A percentile compares a stretch with the other conserved stretches of the same genome.
phyloP scores from a whole-genome alignment of 2,113 vertebrate genomes.

The Lepus europaeus region DNA sequence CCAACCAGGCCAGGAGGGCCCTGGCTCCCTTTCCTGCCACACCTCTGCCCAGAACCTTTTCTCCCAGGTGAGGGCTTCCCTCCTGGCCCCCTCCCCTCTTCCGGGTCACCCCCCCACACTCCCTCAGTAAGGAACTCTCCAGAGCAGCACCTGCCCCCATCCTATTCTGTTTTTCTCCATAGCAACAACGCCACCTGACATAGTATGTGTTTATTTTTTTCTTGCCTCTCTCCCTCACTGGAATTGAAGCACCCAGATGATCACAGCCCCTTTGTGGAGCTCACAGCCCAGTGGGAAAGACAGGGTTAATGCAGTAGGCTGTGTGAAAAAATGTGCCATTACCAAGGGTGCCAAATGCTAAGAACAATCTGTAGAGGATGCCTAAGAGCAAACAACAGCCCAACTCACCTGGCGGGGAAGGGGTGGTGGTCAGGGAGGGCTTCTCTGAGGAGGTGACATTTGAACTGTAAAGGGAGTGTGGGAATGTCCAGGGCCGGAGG shows the following conservation, averaged over 20 bases:
- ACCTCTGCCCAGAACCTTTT: not conserved
- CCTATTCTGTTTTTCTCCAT: constrained; percentile 47
- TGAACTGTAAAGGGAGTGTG: not conserved
- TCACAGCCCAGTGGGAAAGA: not conserved
- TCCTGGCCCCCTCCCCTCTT: not conserved
- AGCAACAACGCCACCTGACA: constrained; percentile 54
- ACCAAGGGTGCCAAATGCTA: not conserved
- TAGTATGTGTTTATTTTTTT: constrained; percentile 20
- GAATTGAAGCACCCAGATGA: not conserved
- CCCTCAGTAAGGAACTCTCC: not conserved
- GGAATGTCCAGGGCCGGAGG: not conserved
- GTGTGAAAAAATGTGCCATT: not conserved
- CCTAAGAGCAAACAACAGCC: not conserved
- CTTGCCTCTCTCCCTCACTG: constrained; percentile 51
- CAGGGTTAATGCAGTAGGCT: not conserved
- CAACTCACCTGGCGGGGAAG: not conserved
- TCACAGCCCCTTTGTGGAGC: not conserved
- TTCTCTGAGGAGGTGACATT: constrained; percentile 34
- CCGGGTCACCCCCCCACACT: not conserved
- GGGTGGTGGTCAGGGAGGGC: not conserved
- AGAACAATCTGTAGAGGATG: not conserved
- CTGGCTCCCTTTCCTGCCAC: not conserved
- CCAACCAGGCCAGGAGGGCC: too few relatives aligned
- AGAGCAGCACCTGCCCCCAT: not conserved
- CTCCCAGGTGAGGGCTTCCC: not conserved